phyloP scores from a whole-genome alignment of 2,113 vertebrate species.

The Mystacornis crossleyi region DNA sequence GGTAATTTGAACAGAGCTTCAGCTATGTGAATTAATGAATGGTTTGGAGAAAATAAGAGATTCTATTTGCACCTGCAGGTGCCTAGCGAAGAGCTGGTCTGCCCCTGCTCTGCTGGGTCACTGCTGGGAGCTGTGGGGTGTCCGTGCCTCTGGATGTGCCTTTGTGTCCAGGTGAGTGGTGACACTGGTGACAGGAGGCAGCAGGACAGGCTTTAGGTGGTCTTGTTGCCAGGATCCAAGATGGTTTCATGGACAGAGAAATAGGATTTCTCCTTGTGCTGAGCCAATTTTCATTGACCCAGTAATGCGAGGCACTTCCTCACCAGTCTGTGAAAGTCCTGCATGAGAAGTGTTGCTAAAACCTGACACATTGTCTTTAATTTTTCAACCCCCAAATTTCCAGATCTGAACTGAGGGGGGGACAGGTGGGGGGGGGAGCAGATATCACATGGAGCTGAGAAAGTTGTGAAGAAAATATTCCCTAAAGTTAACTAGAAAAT shows the following conservation, averaged over 20 bases:
- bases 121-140: neutral
- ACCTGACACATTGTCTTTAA: neutral
- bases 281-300: neutral
- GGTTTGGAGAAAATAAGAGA: neutral
- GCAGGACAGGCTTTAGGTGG: neutral
- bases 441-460: neutral
- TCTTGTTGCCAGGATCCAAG: neutral
- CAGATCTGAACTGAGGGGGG: neutral
- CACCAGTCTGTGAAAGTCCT: neutral
- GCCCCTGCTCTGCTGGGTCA: neutral
- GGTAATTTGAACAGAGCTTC: neutral
- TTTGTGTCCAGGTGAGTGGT: neutral
- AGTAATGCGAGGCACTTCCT: neutral
- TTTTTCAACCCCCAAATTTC: neutral
- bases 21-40: accelerated
- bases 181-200: neutral
- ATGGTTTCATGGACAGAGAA: neutral
- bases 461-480: neutral
- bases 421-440: neutral
- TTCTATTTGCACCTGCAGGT: neutral
- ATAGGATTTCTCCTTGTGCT: neutral
- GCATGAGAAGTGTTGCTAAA: neutral
- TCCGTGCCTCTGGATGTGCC: accelerated
- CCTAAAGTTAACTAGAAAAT: neutral
- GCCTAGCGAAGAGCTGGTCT: neutral